These are phyloP conservation scores for Phallusia fumigata DNA, from an alignment of 23 tunicate genomes.

Conservation along the genomic window DNA sequence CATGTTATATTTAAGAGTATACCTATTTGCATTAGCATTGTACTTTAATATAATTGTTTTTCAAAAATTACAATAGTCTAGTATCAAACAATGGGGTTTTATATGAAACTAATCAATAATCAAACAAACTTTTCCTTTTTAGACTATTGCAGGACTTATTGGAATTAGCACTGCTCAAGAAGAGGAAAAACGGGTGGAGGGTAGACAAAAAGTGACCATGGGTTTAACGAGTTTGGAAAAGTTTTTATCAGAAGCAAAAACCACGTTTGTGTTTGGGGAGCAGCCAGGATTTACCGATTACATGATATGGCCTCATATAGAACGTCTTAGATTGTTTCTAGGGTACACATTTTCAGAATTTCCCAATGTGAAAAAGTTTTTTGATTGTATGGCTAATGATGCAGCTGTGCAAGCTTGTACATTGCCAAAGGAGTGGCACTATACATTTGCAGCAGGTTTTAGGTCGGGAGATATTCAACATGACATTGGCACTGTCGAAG, in stretches of 20 bases:
- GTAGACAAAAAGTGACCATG: background rate
- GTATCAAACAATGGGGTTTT: no score
- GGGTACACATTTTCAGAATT: background rate
- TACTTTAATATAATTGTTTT: no score
- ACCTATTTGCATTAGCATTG: no score
- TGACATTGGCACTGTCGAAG: background rate
- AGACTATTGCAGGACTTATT: conserved; percentile 1
- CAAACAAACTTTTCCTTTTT: no score
- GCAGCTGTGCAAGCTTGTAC: conserved; percentile 19
- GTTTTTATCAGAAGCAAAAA: background rate
- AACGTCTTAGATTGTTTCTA: background rate
- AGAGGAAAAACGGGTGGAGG: background rate
- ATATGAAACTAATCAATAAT: no score
- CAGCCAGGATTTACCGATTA: conserved; percentile 31
- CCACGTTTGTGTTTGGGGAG: conserved; percentile 19
- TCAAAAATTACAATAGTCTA: no score
- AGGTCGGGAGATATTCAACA: background rate
- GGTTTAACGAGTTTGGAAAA: conserved; percentile 3
- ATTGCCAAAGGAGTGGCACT: conserved; percentile 8
- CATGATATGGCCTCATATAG: conserved; percentile 44
- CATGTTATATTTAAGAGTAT: no score
- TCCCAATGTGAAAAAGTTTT: background rate
- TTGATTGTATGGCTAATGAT: background rate
- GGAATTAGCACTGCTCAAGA: background rate
- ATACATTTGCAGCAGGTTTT: background rate